Evolutionary conservation across 2,113 vertebrate genomes (phyloP).

Genomic region (Lamprologus callipterus): DNA sequence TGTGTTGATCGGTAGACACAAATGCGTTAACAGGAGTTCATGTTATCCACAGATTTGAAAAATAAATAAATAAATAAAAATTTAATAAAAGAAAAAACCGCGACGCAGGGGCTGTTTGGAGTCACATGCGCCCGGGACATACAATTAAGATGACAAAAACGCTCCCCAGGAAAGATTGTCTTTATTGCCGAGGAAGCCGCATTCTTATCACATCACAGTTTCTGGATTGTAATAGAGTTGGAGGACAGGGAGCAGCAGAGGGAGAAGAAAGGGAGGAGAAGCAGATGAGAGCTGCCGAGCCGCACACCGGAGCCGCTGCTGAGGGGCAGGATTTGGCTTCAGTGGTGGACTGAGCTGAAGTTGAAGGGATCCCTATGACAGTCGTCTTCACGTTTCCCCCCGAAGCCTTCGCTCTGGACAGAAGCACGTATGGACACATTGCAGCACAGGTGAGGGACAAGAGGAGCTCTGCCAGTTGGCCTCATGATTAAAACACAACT

Average conservation of each 20-base stretch:
- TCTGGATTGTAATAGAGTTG: conserved; percentile 50
- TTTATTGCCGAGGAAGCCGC: conserved; percentile 52
- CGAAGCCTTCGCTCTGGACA: background rate
- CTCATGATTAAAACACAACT: conserved; percentile 9
- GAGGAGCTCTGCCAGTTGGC: background rate
- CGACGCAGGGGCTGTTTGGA: conserved; percentile 27
- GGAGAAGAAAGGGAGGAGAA: conserved; percentile 46
- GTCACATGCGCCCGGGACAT: conserved; percentile 40
- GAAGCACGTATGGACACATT: conserved; percentile 18
- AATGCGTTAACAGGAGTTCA: conserved; percentile 11
- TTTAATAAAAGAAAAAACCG: background rate
- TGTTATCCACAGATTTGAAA: background rate
- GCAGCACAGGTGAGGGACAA: conserved; percentile 23
- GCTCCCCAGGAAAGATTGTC: conserved; percentile 34
- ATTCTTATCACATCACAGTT: conserved; percentile 37
- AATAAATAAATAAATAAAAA: background rate
- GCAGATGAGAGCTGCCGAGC: conserved; percentile 38
- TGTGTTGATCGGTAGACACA: background rate
- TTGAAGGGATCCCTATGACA: background rate
- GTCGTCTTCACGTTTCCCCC: background rate
- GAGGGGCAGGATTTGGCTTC: conserved; percentile 11
- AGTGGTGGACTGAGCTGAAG: conserved; percentile 58
- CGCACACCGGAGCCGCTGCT: conserved; percentile 16
- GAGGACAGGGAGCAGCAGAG: conserved; percentile 26
- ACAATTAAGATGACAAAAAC: conserved; percentile 61